These are phyloP conservation scores for Listronotus bonariensis DNA, from an alignment of 1,140 invertebrate species.

Conservation along the genomic window DNA sequence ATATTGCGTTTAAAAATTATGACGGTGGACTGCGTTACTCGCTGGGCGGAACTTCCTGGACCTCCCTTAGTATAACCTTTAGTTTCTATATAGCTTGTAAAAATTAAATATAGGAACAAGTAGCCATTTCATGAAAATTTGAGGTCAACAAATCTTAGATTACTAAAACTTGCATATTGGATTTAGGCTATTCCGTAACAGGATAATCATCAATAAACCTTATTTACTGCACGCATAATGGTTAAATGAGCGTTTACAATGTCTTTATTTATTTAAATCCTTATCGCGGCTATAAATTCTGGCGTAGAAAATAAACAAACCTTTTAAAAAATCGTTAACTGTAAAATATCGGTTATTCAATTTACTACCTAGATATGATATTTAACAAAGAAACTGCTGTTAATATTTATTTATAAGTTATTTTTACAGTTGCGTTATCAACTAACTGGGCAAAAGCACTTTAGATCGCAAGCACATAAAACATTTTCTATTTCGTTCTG, in stretches of 20 bases:
- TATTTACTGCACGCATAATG: not conserved
- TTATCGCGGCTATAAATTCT: not conserved
- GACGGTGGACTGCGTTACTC: no score
- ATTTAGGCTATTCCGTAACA: not conserved
- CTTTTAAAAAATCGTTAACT: not conserved
- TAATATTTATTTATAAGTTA: not conserved
- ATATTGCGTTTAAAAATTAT: no score
- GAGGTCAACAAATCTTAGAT: no score
- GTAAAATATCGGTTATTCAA: not conserved
- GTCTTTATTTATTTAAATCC: conserved; percentile 3
- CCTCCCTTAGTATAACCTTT: no score
- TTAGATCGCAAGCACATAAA: conserved; percentile 9
- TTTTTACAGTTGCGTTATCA: conserved; percentile 9
- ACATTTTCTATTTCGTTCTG: conserved; percentile 24
- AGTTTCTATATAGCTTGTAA: no score
- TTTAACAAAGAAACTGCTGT: conserved; percentile 8
- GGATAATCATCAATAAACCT: not conserved
- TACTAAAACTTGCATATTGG: not conserved
- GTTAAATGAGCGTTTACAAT: not conserved
- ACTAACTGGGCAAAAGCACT: not conserved
- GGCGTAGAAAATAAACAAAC: not conserved
- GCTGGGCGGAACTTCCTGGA: no score
- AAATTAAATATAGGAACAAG: no score
- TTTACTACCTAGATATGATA: not conserved
- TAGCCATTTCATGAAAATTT: no score